Evolutionary conservation across 2,797 vertebrate species (phyloP).

Genomic region (Microctenopoma lineatum): DNA sequence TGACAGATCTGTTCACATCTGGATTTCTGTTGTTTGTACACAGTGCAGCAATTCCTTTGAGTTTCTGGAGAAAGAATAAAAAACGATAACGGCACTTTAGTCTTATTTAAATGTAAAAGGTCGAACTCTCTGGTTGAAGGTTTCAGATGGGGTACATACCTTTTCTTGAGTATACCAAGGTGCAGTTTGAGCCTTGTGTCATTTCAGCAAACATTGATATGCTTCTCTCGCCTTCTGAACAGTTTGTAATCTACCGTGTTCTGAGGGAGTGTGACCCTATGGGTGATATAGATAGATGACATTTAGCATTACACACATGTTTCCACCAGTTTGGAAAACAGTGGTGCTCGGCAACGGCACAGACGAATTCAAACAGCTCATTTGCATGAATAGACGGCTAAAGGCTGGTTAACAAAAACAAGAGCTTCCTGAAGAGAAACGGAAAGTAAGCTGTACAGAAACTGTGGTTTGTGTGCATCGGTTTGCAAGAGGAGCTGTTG

Average conservation of each 20-base stretch:
- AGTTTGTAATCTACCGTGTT: constrained; percentile 55
- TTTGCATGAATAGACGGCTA: constrained; percentile 66
- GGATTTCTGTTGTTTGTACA: constrained; percentile 44
- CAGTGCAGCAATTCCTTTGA: constrained; percentile 46
- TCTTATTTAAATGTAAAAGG: background rate
- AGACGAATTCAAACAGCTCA: constrained; percentile 44
- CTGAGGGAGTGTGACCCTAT: constrained; percentile 61
- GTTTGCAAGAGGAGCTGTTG: constrained; percentile 45
- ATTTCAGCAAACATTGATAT: constrained; percentile 74
- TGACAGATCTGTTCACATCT: constrained; percentile 50
- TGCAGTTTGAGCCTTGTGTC: constrained; percentile 72
- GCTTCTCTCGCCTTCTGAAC: constrained; percentile 50
- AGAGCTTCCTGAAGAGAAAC: constrained; percentile 82
- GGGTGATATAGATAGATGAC: constrained; percentile 76
- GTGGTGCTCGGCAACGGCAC: constrained; percentile 43
- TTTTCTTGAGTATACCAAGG: constrained; percentile 54
- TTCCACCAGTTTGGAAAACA: constrained; percentile 80
- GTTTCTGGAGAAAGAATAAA: constrained; percentile 45
- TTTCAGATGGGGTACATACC: constrained; percentile 70
- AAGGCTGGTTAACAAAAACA: constrained; percentile 61
- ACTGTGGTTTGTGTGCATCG: constrained; percentile 70
- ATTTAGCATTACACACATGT: constrained; percentile 78
- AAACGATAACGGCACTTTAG: background rate
- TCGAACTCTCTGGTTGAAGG: background rate
- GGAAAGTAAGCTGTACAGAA: constrained; percentile 78